Conservation (phyloP, 2,113 vertebrate species). For the Hyla sarda region DNA sequence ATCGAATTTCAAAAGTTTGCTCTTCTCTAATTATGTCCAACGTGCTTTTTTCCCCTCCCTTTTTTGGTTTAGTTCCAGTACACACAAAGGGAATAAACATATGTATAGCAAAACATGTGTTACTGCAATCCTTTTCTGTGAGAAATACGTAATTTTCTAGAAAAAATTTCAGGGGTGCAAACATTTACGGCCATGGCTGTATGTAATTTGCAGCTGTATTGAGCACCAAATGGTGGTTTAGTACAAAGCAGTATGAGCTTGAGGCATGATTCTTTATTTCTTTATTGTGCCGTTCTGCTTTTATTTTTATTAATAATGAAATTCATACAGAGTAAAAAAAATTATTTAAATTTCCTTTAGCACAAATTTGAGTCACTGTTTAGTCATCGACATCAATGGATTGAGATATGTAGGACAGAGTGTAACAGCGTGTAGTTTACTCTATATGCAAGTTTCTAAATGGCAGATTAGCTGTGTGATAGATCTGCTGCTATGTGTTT, state of each 20-base stretch:
- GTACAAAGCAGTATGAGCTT: background rate
- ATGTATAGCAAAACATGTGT: too few species aligned
- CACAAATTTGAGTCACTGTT: background rate
- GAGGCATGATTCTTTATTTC: too few species aligned
- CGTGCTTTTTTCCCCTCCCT: too few species aligned
- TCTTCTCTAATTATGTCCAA: too few species aligned
- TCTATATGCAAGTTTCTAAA: conserved; percentile 11
- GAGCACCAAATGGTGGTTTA: background rate
- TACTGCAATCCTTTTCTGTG: too few species aligned
- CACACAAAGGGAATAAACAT: too few species aligned
- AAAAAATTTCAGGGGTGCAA: too few species aligned
- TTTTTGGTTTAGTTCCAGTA: too few species aligned
- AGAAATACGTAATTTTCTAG: too few species aligned
- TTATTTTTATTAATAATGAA: background rate
- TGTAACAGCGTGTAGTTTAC: background rate
- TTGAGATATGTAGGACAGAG: background rate
- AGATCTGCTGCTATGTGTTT: conserved; percentile 9
- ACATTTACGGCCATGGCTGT: too few species aligned
- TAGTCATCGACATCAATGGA: background rate
- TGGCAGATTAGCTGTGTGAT: conserved; percentile 27
- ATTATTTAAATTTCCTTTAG: background rate
- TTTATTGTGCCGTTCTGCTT: background rate
- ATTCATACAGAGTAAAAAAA: background rate
- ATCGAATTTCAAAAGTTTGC: too few species aligned
- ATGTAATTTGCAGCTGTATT: too few species aligned